Base-by-base conservation (phyloP, 2,113 vertebrate genomes). In the Perca fluviatilis region DNA sequence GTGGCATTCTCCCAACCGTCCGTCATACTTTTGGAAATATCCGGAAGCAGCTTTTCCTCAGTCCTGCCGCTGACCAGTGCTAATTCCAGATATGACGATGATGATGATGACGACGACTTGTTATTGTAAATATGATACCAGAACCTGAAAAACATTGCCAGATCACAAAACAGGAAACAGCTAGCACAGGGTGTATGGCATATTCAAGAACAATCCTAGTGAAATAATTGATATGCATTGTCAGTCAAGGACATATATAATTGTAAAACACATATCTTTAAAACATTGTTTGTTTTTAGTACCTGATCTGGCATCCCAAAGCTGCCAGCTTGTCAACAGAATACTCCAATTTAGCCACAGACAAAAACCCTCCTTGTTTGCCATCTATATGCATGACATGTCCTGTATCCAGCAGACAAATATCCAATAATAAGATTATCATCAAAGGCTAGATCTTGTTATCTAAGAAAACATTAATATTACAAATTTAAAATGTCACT, bases 291-390 rank as follows among this genome's bases (percentile, higher is more conserved):
- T 12, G 0, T 30, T 70, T 4, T 54, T 36, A 60, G 18, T 92
- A 96, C 95, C 91, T 92, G 58, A 95, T 87, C 54, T 93, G 94
- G 68, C 95, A 96, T 65, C 88, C 94, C 50, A 95, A 67, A 72
- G 86, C 89, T 50, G 88, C 68, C 15, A 12, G 1, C 2, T 75
- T 83, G 4, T 67, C 66, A 12, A 95, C 82, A 49, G 74, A 66
- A 54, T 84, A 88, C 63, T 94, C 91, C 85, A 96, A 78, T 61
- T 25, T 2, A 3, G 85, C 94, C 21, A 4, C 1, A 5, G 7
- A 1, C 0, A 19, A 16, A 1, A 27, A 0, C 25, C 0, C 3
- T 0, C 0, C 18, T 53, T 69, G 1, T 57, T 33, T 71, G 1
- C 76, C 85, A 23, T 91, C 50, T 68, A 89, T n/a, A 72, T 93